Conservation (phyloP, 1,140 invertebrate species). For the Carposina sasakii region DNA sequence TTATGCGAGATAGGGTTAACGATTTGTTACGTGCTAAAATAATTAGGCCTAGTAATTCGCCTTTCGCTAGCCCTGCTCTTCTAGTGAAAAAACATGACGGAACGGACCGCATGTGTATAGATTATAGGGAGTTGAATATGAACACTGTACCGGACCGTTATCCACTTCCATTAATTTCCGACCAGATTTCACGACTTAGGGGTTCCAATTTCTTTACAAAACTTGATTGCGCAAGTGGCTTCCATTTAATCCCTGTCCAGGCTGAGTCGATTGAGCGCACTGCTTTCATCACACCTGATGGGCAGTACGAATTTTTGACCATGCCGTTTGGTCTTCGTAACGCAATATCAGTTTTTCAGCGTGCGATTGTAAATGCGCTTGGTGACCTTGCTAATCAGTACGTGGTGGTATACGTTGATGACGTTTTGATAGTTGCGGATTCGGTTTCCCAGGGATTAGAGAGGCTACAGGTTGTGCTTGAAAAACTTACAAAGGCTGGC, state of each 20-base stretch:
- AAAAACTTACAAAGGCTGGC: too few species aligned
- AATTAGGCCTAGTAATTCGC: slow-evolving; percentile 22
- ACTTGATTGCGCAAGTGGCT: slow-evolving; percentile 4
- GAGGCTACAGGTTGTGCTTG: too few species aligned
- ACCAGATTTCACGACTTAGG: neutral
- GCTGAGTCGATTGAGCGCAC: slow-evolving; percentile 24
- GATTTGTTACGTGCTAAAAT: slow-evolving; percentile 19
- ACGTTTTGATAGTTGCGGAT: too few species aligned
- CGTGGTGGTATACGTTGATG: too few species aligned
- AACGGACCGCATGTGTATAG: neutral
- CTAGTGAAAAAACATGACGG: slow-evolving; percentile 25
- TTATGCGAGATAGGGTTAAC: slow-evolving; percentile 11
- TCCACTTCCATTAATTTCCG: neutral
- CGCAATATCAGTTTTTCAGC: too few species aligned
- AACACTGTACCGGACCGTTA: neutral
- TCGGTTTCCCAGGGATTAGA: too few species aligned
- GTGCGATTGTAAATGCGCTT: too few species aligned
- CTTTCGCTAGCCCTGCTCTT: slow-evolving; percentile 29
- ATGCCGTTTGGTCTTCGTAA: slow-evolving; percentile 17
- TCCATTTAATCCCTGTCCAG: neutral
- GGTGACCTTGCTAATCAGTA: too few species aligned
- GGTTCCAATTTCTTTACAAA: neutral
- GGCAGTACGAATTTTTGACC: slow-evolving; percentile 27
- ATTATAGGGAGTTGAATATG: neutral
- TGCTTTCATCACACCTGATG: slow-evolving; percentile 28